Conservation (phyloP, 2,888 invertebrate genomes). For the Epistrophe grossulariae region DNA sequence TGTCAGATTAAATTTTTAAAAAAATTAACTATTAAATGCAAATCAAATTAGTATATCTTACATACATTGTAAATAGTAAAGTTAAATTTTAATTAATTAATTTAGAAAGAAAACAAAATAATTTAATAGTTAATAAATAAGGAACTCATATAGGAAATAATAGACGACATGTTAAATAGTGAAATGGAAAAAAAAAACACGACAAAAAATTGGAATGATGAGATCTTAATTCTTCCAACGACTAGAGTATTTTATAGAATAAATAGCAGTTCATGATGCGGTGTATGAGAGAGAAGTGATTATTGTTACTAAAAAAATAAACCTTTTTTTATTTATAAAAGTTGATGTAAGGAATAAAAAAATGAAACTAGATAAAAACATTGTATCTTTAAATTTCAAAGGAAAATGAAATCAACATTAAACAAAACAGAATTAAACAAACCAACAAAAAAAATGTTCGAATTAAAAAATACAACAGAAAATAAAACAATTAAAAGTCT, state of each 20-base stretch:
- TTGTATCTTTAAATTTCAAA: conserved; percentile 65
- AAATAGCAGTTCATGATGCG: conserved; percentile 10
- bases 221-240: conserved; percentile 50
- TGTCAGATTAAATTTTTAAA: conserved; percentile 34
- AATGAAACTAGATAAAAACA: conserved; percentile 54
- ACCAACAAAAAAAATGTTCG: conserved; percentile 58
- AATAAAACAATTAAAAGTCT: conserved; percentile 66
- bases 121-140: conserved; percentile 62
- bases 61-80: conserved; percentile 67
- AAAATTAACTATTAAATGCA: conserved; percentile 50
- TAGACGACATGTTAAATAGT: conserved; percentile 50
- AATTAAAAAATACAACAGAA: conserved; percentile 62
- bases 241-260: conserved; percentile 52
- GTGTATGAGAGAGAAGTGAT: conserved; percentile 30
- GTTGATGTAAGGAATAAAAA: conserved; percentile 52
- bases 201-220: conserved; percentile 18
- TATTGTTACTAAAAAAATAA: conserved; percentile 61
- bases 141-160: conserved; percentile 57
- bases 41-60: conserved; percentile 47
- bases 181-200: conserved; percentile 12
- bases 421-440: conserved; percentile 52
- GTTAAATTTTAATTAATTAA: conserved; percentile 65
- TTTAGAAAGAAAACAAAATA: conserved; percentile 46
- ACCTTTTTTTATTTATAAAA: conserved; percentile 65
- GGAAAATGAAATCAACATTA: conserved; percentile 43